These are phyloP conservation scores for Alectura lathami DNA, from an alignment of 2,113 vertebrate species.

Conservation along the genomic window DNA sequence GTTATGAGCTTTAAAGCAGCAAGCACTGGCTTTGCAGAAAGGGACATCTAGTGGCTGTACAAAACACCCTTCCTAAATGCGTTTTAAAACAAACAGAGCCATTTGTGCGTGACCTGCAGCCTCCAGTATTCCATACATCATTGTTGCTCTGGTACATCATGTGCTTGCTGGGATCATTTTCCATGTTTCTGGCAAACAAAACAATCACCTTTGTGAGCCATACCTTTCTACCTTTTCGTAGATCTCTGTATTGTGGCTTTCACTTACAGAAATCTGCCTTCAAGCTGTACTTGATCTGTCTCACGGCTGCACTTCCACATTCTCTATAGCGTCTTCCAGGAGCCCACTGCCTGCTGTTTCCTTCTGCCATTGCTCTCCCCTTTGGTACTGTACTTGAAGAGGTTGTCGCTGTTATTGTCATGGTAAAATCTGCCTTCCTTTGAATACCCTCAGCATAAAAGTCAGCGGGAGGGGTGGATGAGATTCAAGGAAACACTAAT, in stretches of 20 bases:
- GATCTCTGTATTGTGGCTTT: background rate
- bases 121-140: background rate
- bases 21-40: conserved; percentile 72
- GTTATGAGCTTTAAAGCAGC: conserved; percentile 8
- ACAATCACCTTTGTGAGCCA: rapidly evolving
- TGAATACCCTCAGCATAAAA: conserved; percentile 63
- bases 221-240: background rate
- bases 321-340: background rate
- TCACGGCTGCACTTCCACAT: background rate
- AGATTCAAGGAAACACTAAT: conserved; percentile 64
- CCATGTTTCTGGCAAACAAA: background rate
- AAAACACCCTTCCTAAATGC: conserved; percentile 15
- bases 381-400: conserved; percentile 47
- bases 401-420: conserved; percentile 73
- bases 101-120: background rate
- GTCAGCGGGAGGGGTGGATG: conserved; percentile 50
- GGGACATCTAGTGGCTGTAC: conserved; percentile 78
- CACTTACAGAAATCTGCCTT: background rate
- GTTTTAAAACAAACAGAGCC: background rate
- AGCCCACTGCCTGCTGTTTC: conserved; percentile 71
- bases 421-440: conserved; percentile 71
- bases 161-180: background rate
- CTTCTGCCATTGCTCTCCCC: conserved; percentile 60
- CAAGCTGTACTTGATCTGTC: background rate
- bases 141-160: background rate